Evolutionary conservation across 2,888 invertebrate species (phyloP).

Genomic region (Ophioninae sp.): DNA sequence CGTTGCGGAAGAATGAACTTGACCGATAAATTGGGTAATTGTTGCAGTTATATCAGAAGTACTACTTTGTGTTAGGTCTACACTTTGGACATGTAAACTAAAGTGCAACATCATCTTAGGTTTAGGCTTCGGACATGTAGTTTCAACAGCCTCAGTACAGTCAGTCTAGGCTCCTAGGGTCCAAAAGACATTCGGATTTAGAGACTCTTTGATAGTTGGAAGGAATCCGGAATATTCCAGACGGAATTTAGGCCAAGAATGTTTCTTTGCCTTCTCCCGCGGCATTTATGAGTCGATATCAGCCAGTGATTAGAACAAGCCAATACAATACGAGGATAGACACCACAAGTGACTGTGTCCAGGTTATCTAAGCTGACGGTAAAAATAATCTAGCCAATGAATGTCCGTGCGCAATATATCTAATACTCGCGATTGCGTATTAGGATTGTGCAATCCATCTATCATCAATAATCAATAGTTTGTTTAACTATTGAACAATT

Average conservation of each 20-base stretch:
- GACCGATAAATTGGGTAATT: not conserved
- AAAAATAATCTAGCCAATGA: not conserved
- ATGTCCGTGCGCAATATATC: not conserved
- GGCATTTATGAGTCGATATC: not conserved
- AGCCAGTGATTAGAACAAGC: not conserved
- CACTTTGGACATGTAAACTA: too few relatives aligned
- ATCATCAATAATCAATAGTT: not conserved
- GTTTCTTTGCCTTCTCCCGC: not conserved
- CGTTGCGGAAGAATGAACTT: not conserved
- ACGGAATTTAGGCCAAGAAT: not conserved
- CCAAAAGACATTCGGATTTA: not conserved
- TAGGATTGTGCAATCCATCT: not conserved
- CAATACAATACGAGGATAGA: not conserved
- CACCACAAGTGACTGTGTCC: not conserved
- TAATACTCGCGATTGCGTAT: not conserved
- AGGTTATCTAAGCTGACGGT: not conserved
- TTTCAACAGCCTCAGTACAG: not conserved
- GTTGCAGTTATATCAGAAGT: too few relatives aligned
- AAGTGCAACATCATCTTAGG: too few relatives aligned
- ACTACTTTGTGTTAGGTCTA: too few relatives aligned
- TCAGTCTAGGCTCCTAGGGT: not conserved
- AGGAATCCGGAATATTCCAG: not conserved
- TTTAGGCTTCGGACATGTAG: not conserved
- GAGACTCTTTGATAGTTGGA: not conserved
- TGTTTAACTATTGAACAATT: not conserved